Base-by-base conservation (phyloP, 2,113 vertebrate genomes). In the Plotosus lineatus region DNA sequence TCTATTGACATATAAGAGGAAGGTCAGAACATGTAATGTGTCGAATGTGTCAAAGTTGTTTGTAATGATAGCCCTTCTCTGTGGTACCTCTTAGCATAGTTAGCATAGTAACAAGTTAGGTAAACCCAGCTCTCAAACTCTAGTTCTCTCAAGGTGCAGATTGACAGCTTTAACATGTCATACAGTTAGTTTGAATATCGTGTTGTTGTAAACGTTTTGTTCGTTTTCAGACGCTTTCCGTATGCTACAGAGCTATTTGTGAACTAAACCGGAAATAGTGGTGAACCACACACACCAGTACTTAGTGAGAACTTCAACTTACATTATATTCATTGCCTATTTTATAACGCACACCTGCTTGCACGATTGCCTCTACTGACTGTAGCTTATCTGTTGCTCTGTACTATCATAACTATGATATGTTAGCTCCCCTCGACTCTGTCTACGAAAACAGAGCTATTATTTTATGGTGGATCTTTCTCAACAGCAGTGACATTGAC, bases 111-210 rank as follows among this genome's bases (percentile, higher is more conserved):
- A 17, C 8, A 23, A 5, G 23, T 60, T 36, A 80, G 40, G 17
- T 72, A 72, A 23, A 72, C 26, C 4, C 28, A 60, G 42, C 23
- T 68, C 28, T 40, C 3, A 38, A n/a, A 17, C 40, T 69, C 17
- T 46, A 2, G 15, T 68, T 53, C 28, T 23, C 14, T 40, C n/a
- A n/a, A n/a, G n/a, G 4, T 28, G 14, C 21, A 51, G 5, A n/a
- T 65, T 78, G 6, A 17, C n/a, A 11, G 19, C 63, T 5, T 77
- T 6, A n/a, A 4, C 58, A 36, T 1, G 17, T 17, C 10, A 63
- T 46, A 77, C 31, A 83, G 73, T 82, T 53, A 21, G 73, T 82
- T 53, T 17, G 31, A 10, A 17, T 44, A 38, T 26, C 23, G 55
- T 36, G 33, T 75, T 33, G 4, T 53, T 53, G 23, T 4, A 7